Evolutionary conservation across 2,888 invertebrate species (phyloP).

Genomic region (Tiliacea citrago): DNA sequence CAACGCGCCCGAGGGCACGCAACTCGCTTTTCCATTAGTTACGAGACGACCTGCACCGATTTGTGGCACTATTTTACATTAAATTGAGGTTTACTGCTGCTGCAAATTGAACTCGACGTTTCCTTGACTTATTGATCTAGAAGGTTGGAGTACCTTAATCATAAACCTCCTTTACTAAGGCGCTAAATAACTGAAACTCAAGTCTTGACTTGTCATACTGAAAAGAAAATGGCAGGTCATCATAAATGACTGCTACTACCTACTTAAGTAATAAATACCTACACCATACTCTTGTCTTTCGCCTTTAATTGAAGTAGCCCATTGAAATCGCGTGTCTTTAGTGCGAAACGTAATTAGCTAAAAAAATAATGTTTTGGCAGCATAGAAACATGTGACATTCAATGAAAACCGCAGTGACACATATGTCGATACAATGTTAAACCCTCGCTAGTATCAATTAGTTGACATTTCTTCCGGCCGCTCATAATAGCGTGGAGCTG

Average conservation of each 20-base stretch:
- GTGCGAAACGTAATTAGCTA: slow-evolving; percentile 18
- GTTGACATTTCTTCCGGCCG: slow-evolving; percentile 77
- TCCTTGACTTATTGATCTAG: slow-evolving; percentile 54
- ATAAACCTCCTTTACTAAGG: slow-evolving; percentile 8
- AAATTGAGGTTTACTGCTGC: slow-evolving; percentile 67
- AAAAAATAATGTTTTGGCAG: slow-evolving; percentile 42
- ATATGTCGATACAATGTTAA: slow-evolving; percentile 77
- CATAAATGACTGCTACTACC: too few species aligned
- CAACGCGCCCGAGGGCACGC: slow-evolving; percentile 77
- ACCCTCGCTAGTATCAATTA: slow-evolving; percentile 75
- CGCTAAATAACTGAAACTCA: not conserved
- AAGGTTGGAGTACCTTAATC: slow-evolving; percentile 4
- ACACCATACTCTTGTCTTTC: not conserved
- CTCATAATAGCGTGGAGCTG: slow-evolving; percentile 75
- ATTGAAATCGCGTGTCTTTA: slow-evolving; percentile 17
- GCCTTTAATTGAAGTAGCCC: not conserved
- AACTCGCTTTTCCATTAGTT: slow-evolving; percentile 74
- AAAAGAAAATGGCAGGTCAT: not conserved
- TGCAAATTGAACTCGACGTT: slow-evolving; percentile 50
- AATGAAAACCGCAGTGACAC: slow-evolving; percentile 76
- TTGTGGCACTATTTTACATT: slow-evolving; percentile 74
- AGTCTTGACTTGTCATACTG: not conserved
- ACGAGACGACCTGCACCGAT: slow-evolving; percentile 70
- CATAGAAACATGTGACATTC: slow-evolving; percentile 56
- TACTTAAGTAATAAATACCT: not conserved